phyloP scores from a whole-genome alignment of 2,888 invertebrate genomes.

The Drosophila limbata region DNA sequence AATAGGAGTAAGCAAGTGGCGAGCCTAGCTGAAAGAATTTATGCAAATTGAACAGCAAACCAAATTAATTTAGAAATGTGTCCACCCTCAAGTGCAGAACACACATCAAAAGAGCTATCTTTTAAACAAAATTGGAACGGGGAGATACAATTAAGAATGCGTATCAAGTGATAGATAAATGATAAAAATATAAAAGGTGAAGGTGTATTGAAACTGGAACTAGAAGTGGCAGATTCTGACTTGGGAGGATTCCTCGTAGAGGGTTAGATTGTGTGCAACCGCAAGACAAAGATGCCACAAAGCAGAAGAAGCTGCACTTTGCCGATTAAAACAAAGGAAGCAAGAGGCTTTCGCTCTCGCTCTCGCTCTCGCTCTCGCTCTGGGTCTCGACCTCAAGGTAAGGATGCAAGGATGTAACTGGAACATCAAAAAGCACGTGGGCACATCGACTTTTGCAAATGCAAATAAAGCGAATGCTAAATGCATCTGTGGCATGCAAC shows the following conservation, averaged over 20 bases:
- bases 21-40: constrained; percentile 49
- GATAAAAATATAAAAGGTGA: constrained; percentile 13
- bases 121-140: background rate
- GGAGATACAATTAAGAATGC: constrained; percentile 55
- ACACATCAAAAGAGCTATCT: constrained; percentile 57
- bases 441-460: constrained; percentile 37
- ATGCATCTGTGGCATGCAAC: constrained; percentile 36
- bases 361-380: constrained; percentile 1
- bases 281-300: constrained; percentile 42
- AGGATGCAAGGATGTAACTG: constrained; percentile 46
- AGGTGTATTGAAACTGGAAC: background rate
- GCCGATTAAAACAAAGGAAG: constrained; percentile 71
- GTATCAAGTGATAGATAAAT: constrained; percentile 63
- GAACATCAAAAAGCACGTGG: constrained; percentile 62
- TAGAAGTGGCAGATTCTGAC: background rate
- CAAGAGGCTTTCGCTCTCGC: constrained; percentile 8
- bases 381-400: constrained; percentile 18
- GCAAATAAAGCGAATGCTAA: constrained; percentile 70
- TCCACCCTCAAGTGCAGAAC: constrained; percentile 72
- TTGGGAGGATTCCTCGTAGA: background rate
- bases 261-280: constrained; percentile 24
- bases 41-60: constrained; percentile 67
- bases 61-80: constrained; percentile 75
- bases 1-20: constrained; percentile 44
- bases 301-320: constrained; percentile 59